A percentile compares a stretch with the other conserved stretches of the same genome.
These are phyloP conservation scores for Mungos mungo DNA, from an alignment of 2,113 vertebrate species.

Conservation along the genomic window DNA sequence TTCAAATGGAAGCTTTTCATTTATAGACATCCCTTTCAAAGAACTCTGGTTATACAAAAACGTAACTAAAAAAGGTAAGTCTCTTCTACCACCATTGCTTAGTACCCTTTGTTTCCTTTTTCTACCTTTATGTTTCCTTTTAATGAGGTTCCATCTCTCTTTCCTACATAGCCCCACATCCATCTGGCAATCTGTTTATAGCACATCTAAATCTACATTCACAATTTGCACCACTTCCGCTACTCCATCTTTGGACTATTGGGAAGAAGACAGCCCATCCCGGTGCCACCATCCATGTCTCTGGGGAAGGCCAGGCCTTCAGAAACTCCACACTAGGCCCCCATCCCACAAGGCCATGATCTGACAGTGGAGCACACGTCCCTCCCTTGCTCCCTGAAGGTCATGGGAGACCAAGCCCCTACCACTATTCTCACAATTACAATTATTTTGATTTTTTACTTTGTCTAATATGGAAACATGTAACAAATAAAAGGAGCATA, in stretches of 20 bases:
- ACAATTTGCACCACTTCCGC: background rate
- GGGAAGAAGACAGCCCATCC: background rate
- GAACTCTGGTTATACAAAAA: background rate
- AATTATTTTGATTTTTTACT: background rate
- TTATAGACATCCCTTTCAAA: conserved; percentile 4
- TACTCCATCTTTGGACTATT: background rate
- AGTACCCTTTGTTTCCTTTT: background rate
- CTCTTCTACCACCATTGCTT: background rate
- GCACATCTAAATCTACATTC: background rate
- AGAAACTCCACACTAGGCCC: background rate
- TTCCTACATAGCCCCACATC: background rate
- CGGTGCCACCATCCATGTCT: background rate
- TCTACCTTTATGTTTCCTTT: background rate
- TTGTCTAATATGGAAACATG: background rate
- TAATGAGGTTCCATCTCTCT: background rate
- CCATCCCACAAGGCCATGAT: rapidly evolving
- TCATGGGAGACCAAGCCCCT: background rate
- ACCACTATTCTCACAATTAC: background rate
- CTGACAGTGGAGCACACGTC: background rate
- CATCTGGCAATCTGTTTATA: background rate
- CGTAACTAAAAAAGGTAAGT: background rate
- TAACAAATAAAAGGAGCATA: background rate
- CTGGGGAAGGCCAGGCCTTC: background rate
- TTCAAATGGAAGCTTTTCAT: background rate
- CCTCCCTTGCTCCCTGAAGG: background rate